Conservation (phyloP, 2,113 vertebrate genomes). For the Mungos mungo region DNA sequence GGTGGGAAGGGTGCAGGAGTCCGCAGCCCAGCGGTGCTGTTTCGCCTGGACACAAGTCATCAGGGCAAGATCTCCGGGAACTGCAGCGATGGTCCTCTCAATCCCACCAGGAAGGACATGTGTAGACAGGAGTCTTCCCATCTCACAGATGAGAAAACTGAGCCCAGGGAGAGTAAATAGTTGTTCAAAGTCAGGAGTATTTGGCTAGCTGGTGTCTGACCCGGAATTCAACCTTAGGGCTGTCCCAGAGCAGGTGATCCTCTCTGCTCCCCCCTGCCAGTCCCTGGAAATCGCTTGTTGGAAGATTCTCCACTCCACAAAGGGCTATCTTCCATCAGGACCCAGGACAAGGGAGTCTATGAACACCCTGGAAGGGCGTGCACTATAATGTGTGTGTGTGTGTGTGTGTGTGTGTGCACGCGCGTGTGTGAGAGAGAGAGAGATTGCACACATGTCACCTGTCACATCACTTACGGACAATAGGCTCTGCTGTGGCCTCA, state of each 20-base stretch:
- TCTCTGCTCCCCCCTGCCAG: no score
- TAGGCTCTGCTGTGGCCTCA: no score
- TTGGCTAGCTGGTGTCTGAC: neutral
- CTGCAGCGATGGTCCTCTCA: fast-evolving
- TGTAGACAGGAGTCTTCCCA: neutral
- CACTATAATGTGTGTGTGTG: fast-evolving
- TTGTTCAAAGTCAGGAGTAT: neutral
- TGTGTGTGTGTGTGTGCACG: neutral
- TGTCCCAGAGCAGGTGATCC: neutral
- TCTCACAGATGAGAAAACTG: neutral
- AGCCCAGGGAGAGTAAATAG: neutral
- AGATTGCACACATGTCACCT: fast-evolving
- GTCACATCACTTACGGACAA: neutral
- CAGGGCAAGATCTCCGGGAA: fast-evolving
- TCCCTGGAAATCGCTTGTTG: neutral
- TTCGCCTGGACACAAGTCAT: neutral
- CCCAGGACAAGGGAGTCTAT: neutral
- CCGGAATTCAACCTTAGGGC: neutral
- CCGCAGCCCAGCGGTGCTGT: neutral
- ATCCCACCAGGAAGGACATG: fast-evolving
- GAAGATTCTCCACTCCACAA: neutral
- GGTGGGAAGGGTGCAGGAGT: neutral
- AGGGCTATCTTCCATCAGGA: neutral
- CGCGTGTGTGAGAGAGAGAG: no score
- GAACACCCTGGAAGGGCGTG: neutral